Evolutionary conservation across 1,140 invertebrate genomes (phyloP).

Genomic region (Drosophila sucinea): DNA sequence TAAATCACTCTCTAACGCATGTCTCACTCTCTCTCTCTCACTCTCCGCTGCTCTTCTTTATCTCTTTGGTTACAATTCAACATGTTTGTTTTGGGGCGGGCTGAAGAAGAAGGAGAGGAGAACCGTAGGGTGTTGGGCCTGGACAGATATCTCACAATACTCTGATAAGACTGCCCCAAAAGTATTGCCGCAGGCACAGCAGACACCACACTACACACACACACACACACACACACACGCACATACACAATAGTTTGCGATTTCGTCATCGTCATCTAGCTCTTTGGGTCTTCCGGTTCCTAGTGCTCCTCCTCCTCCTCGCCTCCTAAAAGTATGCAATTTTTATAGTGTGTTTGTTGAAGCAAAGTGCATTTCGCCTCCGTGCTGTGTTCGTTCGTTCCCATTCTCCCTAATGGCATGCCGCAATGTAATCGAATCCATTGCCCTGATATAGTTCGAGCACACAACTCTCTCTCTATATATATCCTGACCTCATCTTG

Average conservation of each 20-base stretch:
- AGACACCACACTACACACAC: slow-evolving; percentile 23
- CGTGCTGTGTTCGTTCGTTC: slow-evolving; percentile 19
- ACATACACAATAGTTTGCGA: slow-evolving; percentile 53
- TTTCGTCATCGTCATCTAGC: slow-evolving; percentile 54
- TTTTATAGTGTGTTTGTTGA: slow-evolving; percentile 44
- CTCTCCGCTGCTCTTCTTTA: slow-evolving; percentile 30
- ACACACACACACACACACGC: too few species aligned
- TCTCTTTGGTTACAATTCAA: slow-evolving; percentile 53
- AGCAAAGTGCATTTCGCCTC: slow-evolving; percentile 60
- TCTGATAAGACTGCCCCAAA: slow-evolving; percentile 53
- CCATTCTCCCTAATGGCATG: slow-evolving; percentile 55
- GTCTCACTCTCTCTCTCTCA: not conserved
- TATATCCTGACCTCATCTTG: slow-evolving; percentile 70
- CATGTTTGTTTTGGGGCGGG: slow-evolving; percentile 60
- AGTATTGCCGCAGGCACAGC: slow-evolving; percentile 37
- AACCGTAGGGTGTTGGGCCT: not conserved
- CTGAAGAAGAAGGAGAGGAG: not conserved
- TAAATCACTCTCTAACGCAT: not conserved
- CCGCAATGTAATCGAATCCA: slow-evolving; percentile 72
- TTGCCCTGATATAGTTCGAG: slow-evolving; percentile 35
- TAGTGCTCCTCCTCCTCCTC: not conserved
- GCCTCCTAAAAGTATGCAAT: slow-evolving; percentile 59
- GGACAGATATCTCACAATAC: slow-evolving; percentile 31
- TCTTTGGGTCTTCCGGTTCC: slow-evolving; percentile 16
- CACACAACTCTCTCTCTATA: slow-evolving; percentile 1